Evolutionary conservation across 2,797 vertebrate genomes (phyloP).

Genomic region (Chromis chromis): DNA sequence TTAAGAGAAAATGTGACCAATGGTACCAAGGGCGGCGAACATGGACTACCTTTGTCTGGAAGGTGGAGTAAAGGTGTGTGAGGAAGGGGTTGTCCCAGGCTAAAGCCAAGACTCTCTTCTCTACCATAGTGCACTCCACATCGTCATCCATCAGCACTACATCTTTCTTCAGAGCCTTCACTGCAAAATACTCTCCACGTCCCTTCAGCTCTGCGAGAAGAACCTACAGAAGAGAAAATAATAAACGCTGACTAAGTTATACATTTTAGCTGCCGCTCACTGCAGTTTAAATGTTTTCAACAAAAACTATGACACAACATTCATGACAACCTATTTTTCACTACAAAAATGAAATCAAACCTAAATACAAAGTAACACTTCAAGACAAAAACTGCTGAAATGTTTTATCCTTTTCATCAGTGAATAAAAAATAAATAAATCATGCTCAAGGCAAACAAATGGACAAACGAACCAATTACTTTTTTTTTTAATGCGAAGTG

Average conservation of each 20-base stretch:
- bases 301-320: too few species aligned
- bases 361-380: too few species aligned
- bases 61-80: slow-evolving; percentile 95
- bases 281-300: too few species aligned
- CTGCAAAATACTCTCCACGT: slow-evolving; percentile 91
- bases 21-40: not conserved
- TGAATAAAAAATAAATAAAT: too few species aligned
- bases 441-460: too few species aligned
- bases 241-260: not conserved
- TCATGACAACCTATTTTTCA: too few species aligned
- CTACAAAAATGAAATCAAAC: too few species aligned
- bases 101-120: slow-evolving; percentile 95
- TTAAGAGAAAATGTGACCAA: not conserved
- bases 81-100: slow-evolving; percentile 98
- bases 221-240: slow-evolving; percentile 83
- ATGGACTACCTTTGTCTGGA: slow-evolving; percentile 93
- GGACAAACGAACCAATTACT: too few species aligned
- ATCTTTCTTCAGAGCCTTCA: slow-evolving; percentile 97
- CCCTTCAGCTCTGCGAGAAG: slow-evolving; percentile 95
- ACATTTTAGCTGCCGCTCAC: too few species aligned
- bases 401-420: too few species aligned
- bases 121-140: slow-evolving; percentile 98
- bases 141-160: slow-evolving; percentile 98
- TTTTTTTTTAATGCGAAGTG: too few species aligned
- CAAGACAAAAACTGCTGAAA: too few species aligned